Percentiles rank a stretch among this genome's conserved stretches.
These are phyloP conservation scores for Riptortus pedestris DNA, from an alignment of 1,140 invertebrate genomes.

Conservation along the genomic window DNA sequence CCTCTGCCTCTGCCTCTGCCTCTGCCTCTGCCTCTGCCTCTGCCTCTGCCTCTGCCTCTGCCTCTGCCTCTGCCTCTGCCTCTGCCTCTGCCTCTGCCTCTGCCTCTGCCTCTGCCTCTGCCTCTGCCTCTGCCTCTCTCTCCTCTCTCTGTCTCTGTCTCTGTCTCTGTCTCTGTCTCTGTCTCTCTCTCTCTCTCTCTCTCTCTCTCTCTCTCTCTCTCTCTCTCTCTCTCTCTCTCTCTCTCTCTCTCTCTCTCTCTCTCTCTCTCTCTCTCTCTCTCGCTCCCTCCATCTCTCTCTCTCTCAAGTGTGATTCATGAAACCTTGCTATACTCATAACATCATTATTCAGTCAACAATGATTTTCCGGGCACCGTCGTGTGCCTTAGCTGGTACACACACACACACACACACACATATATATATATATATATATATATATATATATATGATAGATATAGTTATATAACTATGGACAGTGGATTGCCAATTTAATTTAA, in stretches of 20 bases:
- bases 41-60: background rate
- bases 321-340: too few relatives aligned
- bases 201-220: background rate
- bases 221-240: background rate
- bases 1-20: background rate
- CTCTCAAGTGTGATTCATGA: background rate
- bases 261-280: background rate
- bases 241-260: background rate
- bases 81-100: background rate
- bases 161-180: background rate
- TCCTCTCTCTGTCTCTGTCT: background rate
- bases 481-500: too few relatives aligned
- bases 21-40: background rate
- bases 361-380: too few relatives aligned
- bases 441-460: too few relatives aligned
- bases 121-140: background rate
- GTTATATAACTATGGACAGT: too few relatives aligned
- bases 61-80: background rate
- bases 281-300: background rate
- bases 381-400: too few relatives aligned
- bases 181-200: background rate
- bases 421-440: too few relatives aligned
- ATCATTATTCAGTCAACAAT: too few relatives aligned
- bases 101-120: background rate
- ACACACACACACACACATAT: too few relatives aligned